A percentile compares a stretch with the other conserved stretches of the same genome.
phyloP scores from a whole-genome alignment of 2,113 vertebrate genomes.

The Ophthalmolycus amberensis region DNA sequence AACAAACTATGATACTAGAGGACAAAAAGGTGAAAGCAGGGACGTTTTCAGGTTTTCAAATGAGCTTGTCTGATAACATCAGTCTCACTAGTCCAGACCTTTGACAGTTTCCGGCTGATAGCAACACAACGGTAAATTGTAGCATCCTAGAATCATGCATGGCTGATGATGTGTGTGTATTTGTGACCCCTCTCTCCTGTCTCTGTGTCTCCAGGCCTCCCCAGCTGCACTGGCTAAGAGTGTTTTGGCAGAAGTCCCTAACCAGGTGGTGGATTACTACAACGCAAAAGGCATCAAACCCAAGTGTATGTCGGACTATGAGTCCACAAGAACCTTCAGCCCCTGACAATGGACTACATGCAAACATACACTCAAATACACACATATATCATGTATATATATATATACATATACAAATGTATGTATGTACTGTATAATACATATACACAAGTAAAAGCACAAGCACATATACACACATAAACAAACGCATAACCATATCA shows the following conservation, averaged over 20 bases:
- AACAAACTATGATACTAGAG: slow-evolving; percentile 3
- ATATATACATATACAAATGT: slow-evolving; percentile 67
- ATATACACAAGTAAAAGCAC: slow-evolving; percentile 65
- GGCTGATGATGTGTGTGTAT: slow-evolving; percentile 35
- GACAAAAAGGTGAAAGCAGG: slow-evolving; percentile 37
- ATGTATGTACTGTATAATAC: slow-evolving; percentile 66
- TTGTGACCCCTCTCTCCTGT: slow-evolving; percentile 68
- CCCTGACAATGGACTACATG: slow-evolving; percentile 87
- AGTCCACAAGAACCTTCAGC: slow-evolving; percentile 95
- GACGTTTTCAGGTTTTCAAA: slow-evolving; percentile 32
- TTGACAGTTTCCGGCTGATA: slow-evolving; percentile 38
- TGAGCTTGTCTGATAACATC: slow-evolving; percentile 60
- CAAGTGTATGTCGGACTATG: slow-evolving; percentile 95
- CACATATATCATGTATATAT: slow-evolving; percentile 76
- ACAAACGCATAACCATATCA: slow-evolving; percentile 42
- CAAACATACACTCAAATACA: slow-evolving; percentile 42
- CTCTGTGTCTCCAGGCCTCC: slow-evolving; percentile 88
- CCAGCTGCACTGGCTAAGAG: slow-evolving; percentile 97
- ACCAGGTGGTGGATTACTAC: slow-evolving; percentile 99
- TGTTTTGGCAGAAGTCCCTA: slow-evolving; percentile 98
- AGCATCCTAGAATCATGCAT: slow-evolving; percentile 11
- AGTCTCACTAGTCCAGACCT: slow-evolving; percentile 36
- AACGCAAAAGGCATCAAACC: slow-evolving; percentile 98
- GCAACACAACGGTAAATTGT: slow-evolving; percentile 20
- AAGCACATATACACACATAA: slow-evolving; percentile 47